Percentiles rank a stretch among this genome's conserved stretches.
phyloP scores from a whole-genome alignment of 2,797 vertebrate species.

The Peromyscus melanophrys region DNA sequence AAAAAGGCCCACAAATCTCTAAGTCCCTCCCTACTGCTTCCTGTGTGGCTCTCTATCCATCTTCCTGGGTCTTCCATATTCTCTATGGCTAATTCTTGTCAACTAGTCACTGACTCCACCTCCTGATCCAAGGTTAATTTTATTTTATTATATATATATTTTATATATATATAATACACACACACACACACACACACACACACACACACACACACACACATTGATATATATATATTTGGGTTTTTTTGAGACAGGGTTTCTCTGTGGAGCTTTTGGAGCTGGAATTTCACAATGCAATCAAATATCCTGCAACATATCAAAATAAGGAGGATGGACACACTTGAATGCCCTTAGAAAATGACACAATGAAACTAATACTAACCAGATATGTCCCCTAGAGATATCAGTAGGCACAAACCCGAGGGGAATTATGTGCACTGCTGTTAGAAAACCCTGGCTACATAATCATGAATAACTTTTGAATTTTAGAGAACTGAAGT shows the following conservation, averaged over 20 bases:
- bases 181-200: no score
- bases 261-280: no score
- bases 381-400: neutral
- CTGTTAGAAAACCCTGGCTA: neutral
- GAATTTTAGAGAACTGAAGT: slow-evolving; percentile 28
- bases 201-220: no score
- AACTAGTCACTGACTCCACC: neutral
- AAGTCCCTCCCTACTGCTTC: neutral
- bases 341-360: neutral
- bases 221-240: no score
- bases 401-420: no score
- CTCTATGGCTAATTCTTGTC: neutral
- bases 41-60: neutral
- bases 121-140: neutral
- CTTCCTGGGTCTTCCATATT: neutral
- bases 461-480: slow-evolving; percentile 31
- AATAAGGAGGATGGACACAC: neutral
- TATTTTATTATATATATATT: neutral
- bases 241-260: no score
- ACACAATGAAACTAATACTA: neutral
- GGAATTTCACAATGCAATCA: neutral
- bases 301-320: neutral
- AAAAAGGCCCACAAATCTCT: neutral
- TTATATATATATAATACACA: no score
- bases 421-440: neutral